Conservation (phyloP, 2,888 invertebrate species). For the Sarcophaga subvicina region DNA sequence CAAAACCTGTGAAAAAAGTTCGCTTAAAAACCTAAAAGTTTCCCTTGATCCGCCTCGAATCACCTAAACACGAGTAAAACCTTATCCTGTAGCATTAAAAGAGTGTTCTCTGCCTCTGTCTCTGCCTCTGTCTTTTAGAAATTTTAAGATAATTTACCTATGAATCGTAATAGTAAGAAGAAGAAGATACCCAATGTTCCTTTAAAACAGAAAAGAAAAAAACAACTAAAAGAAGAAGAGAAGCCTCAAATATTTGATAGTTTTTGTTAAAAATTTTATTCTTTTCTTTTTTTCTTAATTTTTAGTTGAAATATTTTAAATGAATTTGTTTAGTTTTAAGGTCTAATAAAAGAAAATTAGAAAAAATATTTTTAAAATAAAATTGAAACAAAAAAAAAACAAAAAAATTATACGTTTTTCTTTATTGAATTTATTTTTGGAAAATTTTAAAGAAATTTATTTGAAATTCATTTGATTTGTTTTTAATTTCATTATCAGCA, state of each 20-base stretch:
- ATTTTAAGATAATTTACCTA: too few species aligned
- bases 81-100: too few species aligned
- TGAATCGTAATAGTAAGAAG: too few species aligned
- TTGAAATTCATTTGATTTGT: neutral
- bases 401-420: too few species aligned
- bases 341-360: neutral
- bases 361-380: neutral
- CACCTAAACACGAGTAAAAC: neutral
- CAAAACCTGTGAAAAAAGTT: slow-evolving; percentile 62
- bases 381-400: too few species aligned
- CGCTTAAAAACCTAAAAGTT: slow-evolving; percentile 55
- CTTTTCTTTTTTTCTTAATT: neutral
- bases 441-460: neutral
- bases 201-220: neutral
- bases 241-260: neutral
- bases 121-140: too few species aligned
- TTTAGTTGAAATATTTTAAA: neutral
- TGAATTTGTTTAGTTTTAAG: neutral
- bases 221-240: neutral
- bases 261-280: neutral
- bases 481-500: too few species aligned
- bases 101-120: too few species aligned
- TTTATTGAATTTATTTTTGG: neutral
- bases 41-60: neutral
- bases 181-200: neutral